These are phyloP conservation scores for Sympetrum striolatum DNA, from an alignment of 2,888 invertebrate genomes.

Conservation along the genomic window DNA sequence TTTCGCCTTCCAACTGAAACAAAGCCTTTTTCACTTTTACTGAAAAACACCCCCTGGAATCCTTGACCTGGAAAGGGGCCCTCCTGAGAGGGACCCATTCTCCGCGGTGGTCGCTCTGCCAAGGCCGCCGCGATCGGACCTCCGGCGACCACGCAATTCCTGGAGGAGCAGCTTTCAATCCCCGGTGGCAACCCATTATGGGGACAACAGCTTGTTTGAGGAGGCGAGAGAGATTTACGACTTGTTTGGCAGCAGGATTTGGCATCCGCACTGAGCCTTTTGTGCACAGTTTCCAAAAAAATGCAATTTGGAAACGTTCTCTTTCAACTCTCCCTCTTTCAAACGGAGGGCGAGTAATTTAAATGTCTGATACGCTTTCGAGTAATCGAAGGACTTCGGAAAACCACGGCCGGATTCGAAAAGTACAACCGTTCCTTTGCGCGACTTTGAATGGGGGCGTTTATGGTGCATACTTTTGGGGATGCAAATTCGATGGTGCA, in stretches of 20 bases:
- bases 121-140: constrained; percentile 12
- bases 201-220: not conserved
- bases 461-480: no score
- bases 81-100: not conserved
- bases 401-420: no score
- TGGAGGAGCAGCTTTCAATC: not conserved
- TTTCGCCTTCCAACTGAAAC: not conserved
- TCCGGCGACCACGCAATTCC: constrained; percentile 6
- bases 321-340: not conserved
- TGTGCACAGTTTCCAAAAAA: not conserved
- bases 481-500: no score
- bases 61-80: constrained; percentile 25
- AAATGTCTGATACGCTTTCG: no score
- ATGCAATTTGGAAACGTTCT: no score
- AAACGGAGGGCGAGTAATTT: not conserved
- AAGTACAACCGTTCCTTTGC: no score
- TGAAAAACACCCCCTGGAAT: not conserved
- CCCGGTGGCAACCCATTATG: constrained; percentile 35
- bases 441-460: no score
- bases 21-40: constrained; percentile 7
- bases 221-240: constrained; percentile 11
- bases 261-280: not conserved
- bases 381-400: no score
- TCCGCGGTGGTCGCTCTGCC: not conserved
- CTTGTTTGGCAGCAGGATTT: constrained; percentile 1